Evolutionary conservation across 1,140 invertebrate genomes (phyloP).

Genomic region (Brachionus plicatilis): DNA sequence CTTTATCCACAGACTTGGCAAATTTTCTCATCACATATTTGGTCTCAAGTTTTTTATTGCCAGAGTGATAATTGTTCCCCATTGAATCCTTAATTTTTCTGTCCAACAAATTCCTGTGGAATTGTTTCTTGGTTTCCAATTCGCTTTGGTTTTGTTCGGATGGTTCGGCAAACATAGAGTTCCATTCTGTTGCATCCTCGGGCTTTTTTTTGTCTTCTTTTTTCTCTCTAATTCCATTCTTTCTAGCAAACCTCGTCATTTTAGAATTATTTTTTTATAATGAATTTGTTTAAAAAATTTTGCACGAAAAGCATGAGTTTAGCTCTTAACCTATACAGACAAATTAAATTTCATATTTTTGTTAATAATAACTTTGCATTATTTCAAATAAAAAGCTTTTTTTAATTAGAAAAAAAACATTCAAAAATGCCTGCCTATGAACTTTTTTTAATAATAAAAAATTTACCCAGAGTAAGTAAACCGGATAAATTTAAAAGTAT

Average conservation of each 20-base stretch:
- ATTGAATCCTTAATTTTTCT: neutral
- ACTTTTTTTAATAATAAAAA: conserved; percentile 31
- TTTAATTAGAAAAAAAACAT: neutral
- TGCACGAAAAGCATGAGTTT: neutral
- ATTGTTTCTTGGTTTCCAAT: conserved; percentile 27
- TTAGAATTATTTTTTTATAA: conserved; percentile 32
- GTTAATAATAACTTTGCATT: neutral
- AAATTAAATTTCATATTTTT: conserved; percentile 3
- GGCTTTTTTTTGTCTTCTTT: conserved; percentile 61
- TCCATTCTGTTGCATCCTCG: conserved; percentile 67
- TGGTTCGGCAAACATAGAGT: conserved; percentile 60
- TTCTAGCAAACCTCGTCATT: conserved; percentile 70
- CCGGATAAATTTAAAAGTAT: neutral
- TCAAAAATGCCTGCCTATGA: conserved; percentile 29
- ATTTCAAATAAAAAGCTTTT: neutral
- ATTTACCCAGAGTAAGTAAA: conserved; percentile 21
- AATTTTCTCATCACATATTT: conserved; percentile 21
- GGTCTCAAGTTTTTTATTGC: neutral
- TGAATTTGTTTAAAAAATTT: neutral
- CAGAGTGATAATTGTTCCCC: neutral
- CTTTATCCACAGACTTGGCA: neutral
- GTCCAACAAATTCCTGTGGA: neutral
- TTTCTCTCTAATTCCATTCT: conserved; percentile 68
- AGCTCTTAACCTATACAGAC: neutral
- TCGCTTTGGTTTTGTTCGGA: conserved; percentile 26